Percentiles rank a stretch among this genome's conserved stretches.
phyloP scores from a whole-genome alignment of 2,113 vertebrate species.

The Zootoca vivipara region DNA sequence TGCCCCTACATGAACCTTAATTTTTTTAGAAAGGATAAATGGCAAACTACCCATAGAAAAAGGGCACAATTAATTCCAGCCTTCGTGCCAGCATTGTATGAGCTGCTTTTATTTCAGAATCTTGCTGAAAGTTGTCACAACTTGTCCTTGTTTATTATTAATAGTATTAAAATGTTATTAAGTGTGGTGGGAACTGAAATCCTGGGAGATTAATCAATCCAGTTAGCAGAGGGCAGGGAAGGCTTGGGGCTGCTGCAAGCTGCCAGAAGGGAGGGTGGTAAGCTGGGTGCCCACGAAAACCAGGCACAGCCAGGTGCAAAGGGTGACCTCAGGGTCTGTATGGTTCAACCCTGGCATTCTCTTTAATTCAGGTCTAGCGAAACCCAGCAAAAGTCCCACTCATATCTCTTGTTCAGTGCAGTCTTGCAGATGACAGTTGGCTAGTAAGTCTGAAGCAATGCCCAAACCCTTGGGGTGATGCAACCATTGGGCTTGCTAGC shows the following conservation, averaged over 20 bases:
- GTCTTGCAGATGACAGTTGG: neutral
- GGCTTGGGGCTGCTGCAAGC: constrained; percentile 33
- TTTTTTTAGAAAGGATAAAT: constrained; percentile 17
- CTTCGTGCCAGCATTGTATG: neutral
- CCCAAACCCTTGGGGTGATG: no score
- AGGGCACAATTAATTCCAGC: constrained; percentile 36
- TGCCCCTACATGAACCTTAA: constrained; percentile 42
- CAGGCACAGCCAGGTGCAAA: neutral
- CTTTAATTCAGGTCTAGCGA: neutral
- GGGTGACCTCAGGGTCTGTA: neutral
- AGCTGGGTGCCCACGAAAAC: neutral
- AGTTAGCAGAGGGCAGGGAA: constrained; percentile 39
- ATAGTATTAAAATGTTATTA: constrained; percentile 61
- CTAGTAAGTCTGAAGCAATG: no score
- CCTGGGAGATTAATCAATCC: constrained; percentile 63
- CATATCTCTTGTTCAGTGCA: neutral
- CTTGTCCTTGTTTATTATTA: constrained; percentile 47
- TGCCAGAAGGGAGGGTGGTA: neutral
- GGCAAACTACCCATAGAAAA: neutral
- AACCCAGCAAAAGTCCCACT: no score
- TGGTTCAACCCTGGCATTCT: neutral
- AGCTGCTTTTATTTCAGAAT: constrained; percentile 58
- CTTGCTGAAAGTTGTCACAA: constrained; percentile 62
- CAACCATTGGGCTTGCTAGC: no score
- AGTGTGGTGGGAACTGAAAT: constrained; percentile 59